Conservation (phyloP, 2,797 vertebrate genomes). For the Schizothorax lantsangensis region DNA sequence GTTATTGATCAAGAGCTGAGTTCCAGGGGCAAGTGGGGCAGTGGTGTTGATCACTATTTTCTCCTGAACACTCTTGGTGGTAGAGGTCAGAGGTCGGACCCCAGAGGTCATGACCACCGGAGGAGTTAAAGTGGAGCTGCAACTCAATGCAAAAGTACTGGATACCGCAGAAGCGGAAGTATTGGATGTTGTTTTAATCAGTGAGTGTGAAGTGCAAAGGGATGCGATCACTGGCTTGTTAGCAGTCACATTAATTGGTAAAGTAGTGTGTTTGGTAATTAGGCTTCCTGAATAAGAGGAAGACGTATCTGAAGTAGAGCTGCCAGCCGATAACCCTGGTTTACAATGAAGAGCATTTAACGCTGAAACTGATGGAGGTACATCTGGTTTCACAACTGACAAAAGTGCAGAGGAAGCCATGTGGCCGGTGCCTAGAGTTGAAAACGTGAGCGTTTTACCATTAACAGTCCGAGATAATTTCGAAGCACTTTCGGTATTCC, state of each 20-base stretch:
- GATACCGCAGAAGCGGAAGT: slow-evolving; percentile 50
- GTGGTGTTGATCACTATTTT: slow-evolving; percentile 94
- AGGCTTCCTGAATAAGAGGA: slow-evolving; percentile 54
- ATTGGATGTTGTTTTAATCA: slow-evolving; percentile 50
- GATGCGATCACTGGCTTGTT: slow-evolving; percentile 51
- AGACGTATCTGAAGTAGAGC: slow-evolving; percentile 27
- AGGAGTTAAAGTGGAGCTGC: slow-evolving; percentile 56
- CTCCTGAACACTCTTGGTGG: slow-evolving; percentile 83
- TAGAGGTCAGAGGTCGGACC: slow-evolving; percentile 68
- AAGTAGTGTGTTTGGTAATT: slow-evolving; percentile 60
- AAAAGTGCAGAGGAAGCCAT: slow-evolving; percentile 84
- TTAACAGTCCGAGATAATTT: slow-evolving; percentile 67
- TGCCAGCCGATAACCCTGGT: slow-evolving; percentile 51
- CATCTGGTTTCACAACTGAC: slow-evolving; percentile 77
- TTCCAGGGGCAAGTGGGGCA: slow-evolving; percentile 90
- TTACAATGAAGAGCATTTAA: slow-evolving; percentile 59
- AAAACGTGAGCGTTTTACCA: slow-evolving; percentile 78
- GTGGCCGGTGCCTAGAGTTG: slow-evolving; percentile 84
- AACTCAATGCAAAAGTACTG: slow-evolving; percentile 57
- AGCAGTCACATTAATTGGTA: slow-evolving; percentile 49
- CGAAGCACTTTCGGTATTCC: slow-evolving; percentile 60
- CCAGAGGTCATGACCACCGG: slow-evolving; percentile 65
- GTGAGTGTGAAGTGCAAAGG: slow-evolving; percentile 43
- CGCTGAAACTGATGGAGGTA: slow-evolving; percentile 71
- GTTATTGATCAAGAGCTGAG: slow-evolving; percentile 94